phyloP scores from a whole-genome alignment of 2,888 invertebrate genomes.

The Ormyrus nitidulus region DNA sequence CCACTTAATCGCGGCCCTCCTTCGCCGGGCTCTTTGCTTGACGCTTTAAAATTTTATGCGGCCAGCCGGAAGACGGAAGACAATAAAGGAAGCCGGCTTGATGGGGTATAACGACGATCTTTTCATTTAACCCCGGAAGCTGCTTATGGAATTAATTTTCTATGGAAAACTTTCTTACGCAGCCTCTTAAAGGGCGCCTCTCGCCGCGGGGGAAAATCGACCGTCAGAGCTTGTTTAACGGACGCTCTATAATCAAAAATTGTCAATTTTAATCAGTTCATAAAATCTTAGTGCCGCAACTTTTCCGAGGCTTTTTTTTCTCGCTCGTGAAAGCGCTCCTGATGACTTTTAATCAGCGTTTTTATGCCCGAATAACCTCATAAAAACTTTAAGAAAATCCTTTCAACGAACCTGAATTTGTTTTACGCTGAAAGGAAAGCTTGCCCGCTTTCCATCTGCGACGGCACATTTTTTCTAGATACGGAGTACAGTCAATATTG shows the following conservation, averaged over 20 bases:
- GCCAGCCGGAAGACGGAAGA: conserved; percentile 41
- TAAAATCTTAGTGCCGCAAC: conserved; percentile 28
- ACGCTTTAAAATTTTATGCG: conserved; percentile 39
- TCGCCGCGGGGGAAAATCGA: background rate
- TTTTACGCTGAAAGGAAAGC: too few relatives aligned
- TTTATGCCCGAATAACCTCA: background rate
- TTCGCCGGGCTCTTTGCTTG: conserved; percentile 2
- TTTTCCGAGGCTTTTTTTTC: conserved; percentile 7
- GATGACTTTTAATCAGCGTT: background rate
- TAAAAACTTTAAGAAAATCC: background rate
- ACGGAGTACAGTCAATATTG: too few relatives aligned
- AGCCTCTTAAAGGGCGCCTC: background rate
- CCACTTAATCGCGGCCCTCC: conserved; percentile 34
- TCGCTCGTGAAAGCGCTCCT: conserved; percentile 28
- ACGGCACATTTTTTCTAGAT: too few relatives aligned
- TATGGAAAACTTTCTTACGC: conserved; percentile 38
- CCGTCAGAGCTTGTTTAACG: conserved; percentile 7
- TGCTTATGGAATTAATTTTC: conserved; percentile 53
- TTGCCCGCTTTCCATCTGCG: too few relatives aligned
- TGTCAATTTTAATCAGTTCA: conserved; percentile 49
- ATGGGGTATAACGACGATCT: conserved; percentile 48
- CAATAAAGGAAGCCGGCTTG: conserved; percentile 50
- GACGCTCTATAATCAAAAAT: conserved; percentile 32
- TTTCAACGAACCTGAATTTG: too few relatives aligned
- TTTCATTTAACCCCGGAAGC: conserved; percentile 51